A percentile compares a stretch with the other conserved stretches of the same genome.
Evolutionary conservation across 2,888 invertebrate species (phyloP).

Genomic region (Bedellia somnulentella): DNA sequence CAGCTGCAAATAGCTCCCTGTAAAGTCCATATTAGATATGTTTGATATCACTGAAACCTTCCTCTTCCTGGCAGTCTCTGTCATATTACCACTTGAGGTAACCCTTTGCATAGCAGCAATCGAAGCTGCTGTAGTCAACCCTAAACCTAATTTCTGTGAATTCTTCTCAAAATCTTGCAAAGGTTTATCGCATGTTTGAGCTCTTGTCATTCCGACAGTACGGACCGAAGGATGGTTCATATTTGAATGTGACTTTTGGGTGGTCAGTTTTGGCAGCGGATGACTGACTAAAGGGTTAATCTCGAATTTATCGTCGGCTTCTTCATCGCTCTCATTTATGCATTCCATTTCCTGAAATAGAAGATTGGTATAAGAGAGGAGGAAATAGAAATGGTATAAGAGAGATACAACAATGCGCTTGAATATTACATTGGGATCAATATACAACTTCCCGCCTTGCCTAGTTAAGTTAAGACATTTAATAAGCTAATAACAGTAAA

Average conservation of each 20-base stretch:
- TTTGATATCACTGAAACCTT: constrained; percentile 72
- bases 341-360: constrained; percentile 67
- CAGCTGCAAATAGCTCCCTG: constrained; percentile 71
- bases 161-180: constrained; percentile 41
- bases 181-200: constrained; percentile 51
- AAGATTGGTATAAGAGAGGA: not conserved
- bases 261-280: constrained; percentile 32
- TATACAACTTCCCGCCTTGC: too few species aligned
- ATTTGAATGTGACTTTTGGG: constrained; percentile 37
- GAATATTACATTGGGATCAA: too few species aligned
- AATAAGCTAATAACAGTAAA: too few species aligned
- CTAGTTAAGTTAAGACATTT: too few species aligned
- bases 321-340: constrained; percentile 67
- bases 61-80: constrained; percentile 51
- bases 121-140: constrained; percentile 43
- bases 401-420: too few species aligned
- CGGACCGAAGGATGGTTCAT: constrained; percentile 50
- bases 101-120: constrained; percentile 51
- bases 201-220: constrained; percentile 41
- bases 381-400: too few species aligned
- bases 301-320: constrained; percentile 59
- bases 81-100: constrained; percentile 53
- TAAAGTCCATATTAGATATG: constrained; percentile 74
- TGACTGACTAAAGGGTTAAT: constrained; percentile 41
- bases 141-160: constrained; percentile 22